A percentile compares a stretch with the other conserved stretches of the same genome.
phyloP scores from a whole-genome alignment of 2,113 vertebrate species.

The Zosterops hypoxanthus region DNA sequence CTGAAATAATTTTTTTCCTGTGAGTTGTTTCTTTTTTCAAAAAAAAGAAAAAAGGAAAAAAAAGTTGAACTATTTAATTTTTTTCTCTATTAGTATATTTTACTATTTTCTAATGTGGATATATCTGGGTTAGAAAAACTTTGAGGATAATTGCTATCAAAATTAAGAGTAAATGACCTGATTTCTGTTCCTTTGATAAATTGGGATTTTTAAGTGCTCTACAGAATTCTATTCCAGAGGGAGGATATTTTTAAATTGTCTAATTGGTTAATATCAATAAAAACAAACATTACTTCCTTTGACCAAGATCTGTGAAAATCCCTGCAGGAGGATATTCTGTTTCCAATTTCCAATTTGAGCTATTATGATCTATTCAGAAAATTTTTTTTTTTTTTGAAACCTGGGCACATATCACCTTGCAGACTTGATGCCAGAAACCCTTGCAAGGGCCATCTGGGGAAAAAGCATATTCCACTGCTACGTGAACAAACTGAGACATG shows the following conservation, averaged over 20 bases:
- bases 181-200: background rate
- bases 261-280: background rate
- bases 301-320: background rate
- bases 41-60: background rate
- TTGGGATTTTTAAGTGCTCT: background rate
- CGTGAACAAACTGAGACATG: background rate
- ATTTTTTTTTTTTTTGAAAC: background rate
- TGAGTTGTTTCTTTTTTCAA: background rate
- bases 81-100: background rate
- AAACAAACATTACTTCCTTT: background rate
- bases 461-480: background rate
- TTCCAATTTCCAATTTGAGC: background rate
- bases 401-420: background rate
- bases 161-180: background rate
- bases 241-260: background rate
- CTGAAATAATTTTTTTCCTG: background rate
- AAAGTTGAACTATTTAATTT: accelerated
- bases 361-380: background rate
- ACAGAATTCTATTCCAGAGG: background rate
- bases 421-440: background rate
- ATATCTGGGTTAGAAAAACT: background rate
- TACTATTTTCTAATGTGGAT: background rate
- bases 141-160: background rate
- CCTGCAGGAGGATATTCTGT: background rate
- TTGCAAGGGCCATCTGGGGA: background rate